phyloP scores from a whole-genome alignment of 2,113 vertebrate genomes.

The Carassius carassius region DNA sequence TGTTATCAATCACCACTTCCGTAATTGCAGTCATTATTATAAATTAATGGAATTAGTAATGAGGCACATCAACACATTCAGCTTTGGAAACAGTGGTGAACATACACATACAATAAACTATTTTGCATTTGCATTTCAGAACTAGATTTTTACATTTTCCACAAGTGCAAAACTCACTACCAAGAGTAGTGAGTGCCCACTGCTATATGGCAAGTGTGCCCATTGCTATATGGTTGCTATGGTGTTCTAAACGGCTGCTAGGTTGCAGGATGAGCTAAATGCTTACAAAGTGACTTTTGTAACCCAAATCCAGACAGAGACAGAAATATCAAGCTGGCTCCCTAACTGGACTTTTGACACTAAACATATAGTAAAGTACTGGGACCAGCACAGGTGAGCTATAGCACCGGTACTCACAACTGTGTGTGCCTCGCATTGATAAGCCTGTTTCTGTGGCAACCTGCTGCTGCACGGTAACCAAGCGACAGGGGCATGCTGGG shows the following conservation, averaged over 20 bases:
- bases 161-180: not conserved
- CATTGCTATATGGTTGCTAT: not conserved
- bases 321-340: not conserved
- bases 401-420: constrained; percentile 71
- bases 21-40: constrained; percentile 26
- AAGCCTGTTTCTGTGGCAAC: constrained; percentile 82
- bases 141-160: not conserved
- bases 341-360: not conserved
- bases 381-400: constrained; percentile 66
- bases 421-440: constrained; percentile 75
- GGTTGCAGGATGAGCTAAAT: not conserved
- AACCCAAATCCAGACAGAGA: not conserved
- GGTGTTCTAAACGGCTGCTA: not conserved
- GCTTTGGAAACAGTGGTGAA: constrained; percentile 25
- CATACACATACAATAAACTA: not conserved
- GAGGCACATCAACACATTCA: constrained; percentile 21
- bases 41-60: constrained; percentile 15
- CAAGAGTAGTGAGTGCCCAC: not conserved
- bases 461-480: constrained; percentile 79
- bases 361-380: constrained; percentile 1
- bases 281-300: not conserved
- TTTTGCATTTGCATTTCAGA: not conserved
- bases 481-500: constrained; percentile 78
- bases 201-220: not conserved
- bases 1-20: constrained; percentile 36